phyloP scores from a whole-genome alignment of 64 coral and sea anemone genomes.

The Trachythela sp. region DNA sequence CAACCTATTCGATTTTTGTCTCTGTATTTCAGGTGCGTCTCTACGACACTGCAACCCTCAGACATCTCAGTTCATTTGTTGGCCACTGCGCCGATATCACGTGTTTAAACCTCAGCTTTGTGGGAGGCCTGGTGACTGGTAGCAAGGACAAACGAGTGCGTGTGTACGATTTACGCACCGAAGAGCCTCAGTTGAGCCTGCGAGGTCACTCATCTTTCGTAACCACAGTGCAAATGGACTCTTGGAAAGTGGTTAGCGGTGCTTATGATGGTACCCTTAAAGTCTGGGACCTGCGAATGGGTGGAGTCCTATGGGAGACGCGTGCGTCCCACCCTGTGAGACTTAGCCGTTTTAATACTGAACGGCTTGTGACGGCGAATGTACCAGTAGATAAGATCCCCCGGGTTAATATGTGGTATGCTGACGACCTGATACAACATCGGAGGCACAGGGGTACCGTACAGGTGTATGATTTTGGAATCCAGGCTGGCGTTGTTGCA shows the following conservation, averaged over 20 bases:
- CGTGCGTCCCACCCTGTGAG: conserved; percentile 70
- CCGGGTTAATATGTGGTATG: conserved; percentile 68
- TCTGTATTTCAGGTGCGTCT: conserved; percentile 54
- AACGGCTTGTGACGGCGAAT: conserved; percentile 61
- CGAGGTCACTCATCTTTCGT: conserved; percentile 58
- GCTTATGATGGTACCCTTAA: conserved; percentile 63
- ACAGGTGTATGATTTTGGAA: conserved; percentile 64
- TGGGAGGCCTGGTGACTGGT: conserved; percentile 59
- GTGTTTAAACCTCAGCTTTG: conserved; percentile 57
- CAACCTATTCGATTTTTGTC: background rate
- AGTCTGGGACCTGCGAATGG: conserved; percentile 84
- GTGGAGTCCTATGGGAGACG: conserved; percentile 67
- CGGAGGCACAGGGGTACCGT: conserved; percentile 74
- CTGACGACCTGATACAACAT: conserved; percentile 89
- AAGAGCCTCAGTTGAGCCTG: conserved; percentile 30
- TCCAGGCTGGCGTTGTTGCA: conserved; percentile 53
- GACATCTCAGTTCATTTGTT: conserved; percentile 50
- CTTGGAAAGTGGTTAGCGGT: conserved; percentile 82
- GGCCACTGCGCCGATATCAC: conserved; percentile 82
- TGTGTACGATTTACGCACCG: conserved; percentile 75
- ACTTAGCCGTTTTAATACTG: conserved; percentile 62
- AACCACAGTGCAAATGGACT: conserved; percentile 86
- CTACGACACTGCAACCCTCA: conserved; percentile 50
- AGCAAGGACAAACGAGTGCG: conserved; percentile 81
- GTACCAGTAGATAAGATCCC: conserved; percentile 63